phyloP scores from a whole-genome alignment of 2,113 vertebrate species.

The Muntiacus muntjak region DNA sequence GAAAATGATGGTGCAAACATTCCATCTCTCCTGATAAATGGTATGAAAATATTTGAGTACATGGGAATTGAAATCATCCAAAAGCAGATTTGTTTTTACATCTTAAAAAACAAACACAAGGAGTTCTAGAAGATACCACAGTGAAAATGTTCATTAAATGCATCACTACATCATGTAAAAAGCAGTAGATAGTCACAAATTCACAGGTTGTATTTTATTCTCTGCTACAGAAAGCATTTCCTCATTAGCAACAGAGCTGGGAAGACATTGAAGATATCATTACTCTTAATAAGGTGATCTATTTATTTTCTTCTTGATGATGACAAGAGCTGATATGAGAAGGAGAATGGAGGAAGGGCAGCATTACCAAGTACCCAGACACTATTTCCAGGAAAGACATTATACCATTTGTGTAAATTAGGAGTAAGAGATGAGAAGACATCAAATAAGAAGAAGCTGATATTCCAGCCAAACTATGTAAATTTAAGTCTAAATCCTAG shows the following conservation, averaged over 20 bases:
- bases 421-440: neutral
- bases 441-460: constrained; percentile 12
- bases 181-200: neutral
- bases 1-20: neutral
- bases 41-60: neutral
- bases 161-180: neutral
- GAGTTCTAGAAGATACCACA: neutral
- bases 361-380: neutral
- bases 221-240: neutral
- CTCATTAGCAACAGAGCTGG: neutral
- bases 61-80: neutral
- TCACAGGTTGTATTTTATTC: neutral
- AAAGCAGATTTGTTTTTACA: constrained; percentile 17
- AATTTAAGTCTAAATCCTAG: constrained; percentile 39
- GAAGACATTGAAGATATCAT: neutral
- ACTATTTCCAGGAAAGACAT: neutral
- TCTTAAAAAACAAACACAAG: neutral
- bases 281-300: constrained; percentile 36
- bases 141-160: constrained; percentile 41
- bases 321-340: neutral
- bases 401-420: constrained; percentile 25
- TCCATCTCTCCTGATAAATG: neutral
- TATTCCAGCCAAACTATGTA: neutral
- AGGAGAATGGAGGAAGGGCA: neutral
- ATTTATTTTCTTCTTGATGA: constrained; percentile 25